These are phyloP conservation scores for Microplitis mediator DNA, from an alignment of 1,140 invertebrate species.

Conservation along the genomic window DNA sequence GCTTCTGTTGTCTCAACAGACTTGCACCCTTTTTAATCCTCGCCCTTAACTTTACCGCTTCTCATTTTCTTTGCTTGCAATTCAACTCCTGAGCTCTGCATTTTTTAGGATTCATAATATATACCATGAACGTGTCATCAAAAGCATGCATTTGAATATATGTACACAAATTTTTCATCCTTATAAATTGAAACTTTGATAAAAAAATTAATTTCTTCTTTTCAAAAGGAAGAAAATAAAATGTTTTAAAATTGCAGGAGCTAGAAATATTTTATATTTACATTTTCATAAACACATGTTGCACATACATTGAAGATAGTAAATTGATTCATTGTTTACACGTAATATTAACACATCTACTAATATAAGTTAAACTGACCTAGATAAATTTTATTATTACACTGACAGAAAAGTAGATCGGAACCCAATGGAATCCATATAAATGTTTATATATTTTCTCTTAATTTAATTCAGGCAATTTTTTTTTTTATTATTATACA, in stretches of 20 bases:
- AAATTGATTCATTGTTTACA: background rate
- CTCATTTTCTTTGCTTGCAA: background rate
- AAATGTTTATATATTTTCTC: background rate
- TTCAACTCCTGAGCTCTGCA: background rate
- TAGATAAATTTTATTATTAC: background rate
- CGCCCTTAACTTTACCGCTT: background rate
- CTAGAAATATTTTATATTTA: background rate
- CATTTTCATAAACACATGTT: background rate
- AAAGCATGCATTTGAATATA: no score
- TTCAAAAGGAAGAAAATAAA: no score
- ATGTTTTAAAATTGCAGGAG: no score
- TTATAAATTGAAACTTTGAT: no score
- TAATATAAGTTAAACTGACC: background rate
- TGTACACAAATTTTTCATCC: no score
- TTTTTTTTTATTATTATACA: no score
- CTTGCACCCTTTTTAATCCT: background rate
- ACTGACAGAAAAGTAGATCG: background rate
- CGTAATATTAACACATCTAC: background rate
- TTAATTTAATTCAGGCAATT: no score
- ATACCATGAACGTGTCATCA: no score
- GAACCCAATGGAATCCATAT: background rate
- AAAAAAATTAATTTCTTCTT: no score
- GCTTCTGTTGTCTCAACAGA: background rate
- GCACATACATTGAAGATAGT: background rate
- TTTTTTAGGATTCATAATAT: background rate